phyloP scores from a whole-genome alignment of 2,888 invertebrate genomes.

The Brachylomia viminalis region DNA sequence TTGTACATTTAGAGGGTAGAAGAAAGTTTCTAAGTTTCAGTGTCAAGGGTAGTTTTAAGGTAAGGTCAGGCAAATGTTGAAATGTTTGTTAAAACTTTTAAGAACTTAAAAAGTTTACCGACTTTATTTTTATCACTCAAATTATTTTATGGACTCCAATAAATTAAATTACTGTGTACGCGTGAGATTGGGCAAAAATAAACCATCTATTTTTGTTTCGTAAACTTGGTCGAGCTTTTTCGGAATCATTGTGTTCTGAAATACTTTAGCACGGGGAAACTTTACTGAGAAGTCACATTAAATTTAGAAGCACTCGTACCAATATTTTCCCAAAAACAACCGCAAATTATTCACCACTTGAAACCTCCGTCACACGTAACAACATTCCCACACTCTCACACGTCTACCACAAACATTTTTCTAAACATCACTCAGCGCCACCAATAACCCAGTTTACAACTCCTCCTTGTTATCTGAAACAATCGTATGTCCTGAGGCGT shows the following conservation, averaged over 20 bases:
- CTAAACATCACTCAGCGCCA: conserved; percentile 58
- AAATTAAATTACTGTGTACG: conserved; percentile 24
- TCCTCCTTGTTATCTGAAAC: conserved; percentile 75
- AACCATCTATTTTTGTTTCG: conserved; percentile 16
- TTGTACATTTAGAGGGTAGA: conserved; percentile 24
- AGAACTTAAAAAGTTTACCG: conserved; percentile 29
- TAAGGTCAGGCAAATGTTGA: conserved; percentile 36
- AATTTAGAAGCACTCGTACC: neutral
- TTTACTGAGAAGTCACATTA: neutral
- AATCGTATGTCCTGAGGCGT: conserved; percentile 82
- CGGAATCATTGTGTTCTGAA: neutral
- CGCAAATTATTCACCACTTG: conserved; percentile 8
- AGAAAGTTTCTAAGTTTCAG: conserved; percentile 48
- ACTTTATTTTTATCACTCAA: conserved; percentile 34
- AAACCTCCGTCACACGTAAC: conserved; percentile 22
- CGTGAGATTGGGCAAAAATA: conserved; percentile 24
- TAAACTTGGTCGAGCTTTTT: neutral
- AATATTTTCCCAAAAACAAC: neutral
- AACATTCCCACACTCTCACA: conserved; percentile 33
- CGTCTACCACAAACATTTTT: conserved; percentile 57
- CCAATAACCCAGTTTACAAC: conserved; percentile 70
- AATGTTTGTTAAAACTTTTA: conserved; percentile 45
- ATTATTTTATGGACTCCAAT: conserved; percentile 16
- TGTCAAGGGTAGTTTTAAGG: conserved; percentile 43
- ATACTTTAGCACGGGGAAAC: conserved; percentile 2